Evolutionary conservation across 2,113 vertebrate genomes (phyloP), one percentile per base, ranked within the genome.

Genomic region (Otis tarda): DNA sequence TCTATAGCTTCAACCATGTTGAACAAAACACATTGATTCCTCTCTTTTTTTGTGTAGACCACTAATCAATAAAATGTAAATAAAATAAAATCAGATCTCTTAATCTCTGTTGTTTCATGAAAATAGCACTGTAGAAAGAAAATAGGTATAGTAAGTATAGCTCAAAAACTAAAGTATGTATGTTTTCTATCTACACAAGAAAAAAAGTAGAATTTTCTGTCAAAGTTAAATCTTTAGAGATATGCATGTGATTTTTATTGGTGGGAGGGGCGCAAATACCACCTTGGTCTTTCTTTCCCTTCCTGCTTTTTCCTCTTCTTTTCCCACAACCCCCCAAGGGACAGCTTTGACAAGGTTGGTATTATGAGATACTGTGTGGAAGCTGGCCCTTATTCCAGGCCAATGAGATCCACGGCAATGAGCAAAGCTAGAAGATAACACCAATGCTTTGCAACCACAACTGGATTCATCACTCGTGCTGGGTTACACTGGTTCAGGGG

Each of bases 1-100:
- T 81, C 64, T 73, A 49, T 24, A 53, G 50, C 37, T 91, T 94
- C 81, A 75, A 55, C 82, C 69, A 76, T 67, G 23, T 41, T 77
- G 63, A 90, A 84, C n/a, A 57, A 85, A 91, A 87, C 47, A 55
- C 9, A 91, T 52, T 37, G 8, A 87, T 65, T 92, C 77, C 52
- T n/a, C 47, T 10, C 12, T 88, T 80, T 95, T 83, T 95, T 85
- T 86, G 81, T 49, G 41, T 33, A 21, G 61, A 79, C 57, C 10
- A 61, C 41, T 85, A 88, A 71, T 65, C 77, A 75, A 79, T 90
- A 69, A 90, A 92, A 93, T 50, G 12, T 88, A 91, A 93, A 88
- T 83, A 91, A 97, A 80, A 87, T 52, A 50, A 96, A 71, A 50
- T 39, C 43, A 37, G 25, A n/a, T 21, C 21, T 76, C 50, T 68